Conservation (phyloP, 2,797 vertebrate species). For the Sebastes minor region DNA sequence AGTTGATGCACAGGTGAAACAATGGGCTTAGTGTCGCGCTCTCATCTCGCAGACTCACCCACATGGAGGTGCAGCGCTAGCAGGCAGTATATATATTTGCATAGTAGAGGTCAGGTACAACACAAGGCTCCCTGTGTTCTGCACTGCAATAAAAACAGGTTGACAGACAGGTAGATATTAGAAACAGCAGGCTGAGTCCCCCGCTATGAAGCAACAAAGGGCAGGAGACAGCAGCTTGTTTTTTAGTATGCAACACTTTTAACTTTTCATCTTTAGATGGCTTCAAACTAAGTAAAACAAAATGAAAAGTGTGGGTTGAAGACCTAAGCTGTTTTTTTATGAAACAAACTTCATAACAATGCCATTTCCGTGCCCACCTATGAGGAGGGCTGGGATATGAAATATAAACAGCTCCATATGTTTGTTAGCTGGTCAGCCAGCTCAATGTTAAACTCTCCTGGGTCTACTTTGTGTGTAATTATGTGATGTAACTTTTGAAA, state of each 20-base stretch:
- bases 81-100: constrained; percentile 64
- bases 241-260: background rate
- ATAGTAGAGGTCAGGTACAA: constrained; percentile 69
- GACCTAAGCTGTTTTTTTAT: background rate
- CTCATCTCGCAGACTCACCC: constrained; percentile 33
- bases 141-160: constrained; percentile 34
- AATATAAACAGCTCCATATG: constrained; percentile 39
- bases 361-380: background rate
- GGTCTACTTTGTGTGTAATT: constrained; percentile 16
- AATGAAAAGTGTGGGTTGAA: background rate
- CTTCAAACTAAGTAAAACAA: background rate
- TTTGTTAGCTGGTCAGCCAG: constrained; percentile 32
- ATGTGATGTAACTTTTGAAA: constrained; percentile 36
- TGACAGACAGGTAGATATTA: constrained; percentile 40
- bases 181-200: constrained; percentile 12
- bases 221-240: background rate
- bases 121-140: constrained; percentile 65
- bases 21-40: constrained; percentile 59
- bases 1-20: constrained; percentile 59
- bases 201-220: background rate
- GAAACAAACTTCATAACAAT: constrained; percentile 1
- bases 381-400: background rate
- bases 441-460: constrained; percentile 14
- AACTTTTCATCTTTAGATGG: background rate
- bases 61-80: constrained; percentile 23